These are phyloP conservation scores for Erannis defoliaria DNA, from an alignment of 2,888 invertebrate species.

Conservation along the genomic window DNA sequence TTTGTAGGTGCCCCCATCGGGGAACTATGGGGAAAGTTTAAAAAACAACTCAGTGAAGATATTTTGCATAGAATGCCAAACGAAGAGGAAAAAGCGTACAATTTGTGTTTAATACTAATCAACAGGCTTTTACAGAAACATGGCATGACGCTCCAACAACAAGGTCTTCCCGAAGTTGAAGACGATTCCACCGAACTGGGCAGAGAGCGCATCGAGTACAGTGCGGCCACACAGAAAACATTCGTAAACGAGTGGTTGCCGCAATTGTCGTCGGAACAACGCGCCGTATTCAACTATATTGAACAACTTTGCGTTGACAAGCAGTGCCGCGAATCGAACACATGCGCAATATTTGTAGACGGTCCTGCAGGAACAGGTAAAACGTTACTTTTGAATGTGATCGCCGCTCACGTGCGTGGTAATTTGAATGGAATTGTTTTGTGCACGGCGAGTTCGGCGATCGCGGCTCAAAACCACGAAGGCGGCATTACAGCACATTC, in stretches of 20 bases:
- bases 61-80: background rate
- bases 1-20: background rate
- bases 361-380: background rate
- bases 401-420: background rate
- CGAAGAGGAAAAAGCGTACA: no score
- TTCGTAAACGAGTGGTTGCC: no score
- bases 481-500: no score
- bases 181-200: no score
- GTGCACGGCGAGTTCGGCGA: no score
- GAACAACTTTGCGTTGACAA: background rate
- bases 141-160: background rate
- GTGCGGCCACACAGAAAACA: no score
- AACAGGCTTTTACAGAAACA: background rate
- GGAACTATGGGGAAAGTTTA: background rate
- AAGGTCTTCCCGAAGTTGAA: no score
- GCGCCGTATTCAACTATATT: background rate
- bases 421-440: no score
- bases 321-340: background rate
- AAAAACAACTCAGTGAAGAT: background rate
- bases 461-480: no score
- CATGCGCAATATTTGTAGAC: background rate
- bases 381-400: background rate
- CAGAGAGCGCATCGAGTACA: no score
- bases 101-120: no score
- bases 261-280: background rate